These are phyloP conservation scores for Phrynosoma blainvillii DNA, from an alignment of 2,113 vertebrate species.

Conservation along the genomic window DNA sequence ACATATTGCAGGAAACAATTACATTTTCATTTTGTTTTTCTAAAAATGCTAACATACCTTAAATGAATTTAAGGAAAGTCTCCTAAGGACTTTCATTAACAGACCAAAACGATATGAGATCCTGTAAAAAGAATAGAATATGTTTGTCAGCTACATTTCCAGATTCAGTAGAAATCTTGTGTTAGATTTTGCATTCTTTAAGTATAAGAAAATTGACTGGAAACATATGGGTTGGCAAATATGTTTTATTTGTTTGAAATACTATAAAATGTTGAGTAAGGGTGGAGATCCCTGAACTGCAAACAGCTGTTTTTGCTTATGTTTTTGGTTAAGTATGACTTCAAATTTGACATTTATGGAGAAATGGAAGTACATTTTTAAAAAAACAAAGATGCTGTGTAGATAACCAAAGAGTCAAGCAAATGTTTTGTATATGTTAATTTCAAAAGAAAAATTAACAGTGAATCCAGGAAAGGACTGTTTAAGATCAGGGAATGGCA, in stretches of 20 bases:
- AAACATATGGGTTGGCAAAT: not conserved
- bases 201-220: not conserved
- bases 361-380: not conserved
- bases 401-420: not conserved
- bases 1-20: not conserved
- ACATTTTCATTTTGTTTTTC: not conserved
- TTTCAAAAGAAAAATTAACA: not conserved
- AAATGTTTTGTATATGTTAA: not conserved
- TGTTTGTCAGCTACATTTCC: not conserved
- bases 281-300: slow-evolving; percentile 14
- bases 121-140: not conserved
- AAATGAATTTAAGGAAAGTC: not conserved
- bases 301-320: not conserved
- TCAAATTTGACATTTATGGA: not conserved
- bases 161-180: not conserved
- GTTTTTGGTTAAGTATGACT: slow-evolving; percentile 4
- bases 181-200: not conserved
- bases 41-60: not conserved
- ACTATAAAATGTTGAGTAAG: not conserved
- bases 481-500: not conserved
- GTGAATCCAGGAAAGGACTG: not conserved
- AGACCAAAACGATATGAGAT: not conserved
- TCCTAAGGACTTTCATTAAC: too few species aligned
- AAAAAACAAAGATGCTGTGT: not conserved
- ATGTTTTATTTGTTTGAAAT: not conserved